Evolutionary conservation across 2,797 vertebrate genomes (phyloP), one percentile per base, ranked within the genome.

Genomic region (Poeciliopsis gracilis): DNA sequence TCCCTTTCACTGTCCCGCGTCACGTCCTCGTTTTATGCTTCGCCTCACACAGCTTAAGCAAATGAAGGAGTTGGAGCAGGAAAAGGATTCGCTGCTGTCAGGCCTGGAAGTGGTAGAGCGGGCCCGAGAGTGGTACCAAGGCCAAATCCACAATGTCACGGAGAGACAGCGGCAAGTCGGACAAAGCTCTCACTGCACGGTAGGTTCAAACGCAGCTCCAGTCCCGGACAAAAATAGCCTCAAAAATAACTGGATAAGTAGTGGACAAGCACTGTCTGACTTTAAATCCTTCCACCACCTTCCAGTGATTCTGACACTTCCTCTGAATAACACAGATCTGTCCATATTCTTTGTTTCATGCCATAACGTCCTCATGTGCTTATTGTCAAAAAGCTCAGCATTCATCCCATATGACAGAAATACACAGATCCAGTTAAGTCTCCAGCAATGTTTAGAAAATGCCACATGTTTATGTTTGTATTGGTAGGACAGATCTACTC

Each of bases 1-100:
- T 20, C 4, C 11, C 46, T 38, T 45, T 80, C 30, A 36, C 61
- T 72, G 47, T 73, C 2, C 28, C 25, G 38, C 77, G 36, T 76
- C 71, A 33, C 16, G 8, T 11, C 30, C 33, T 77, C 23, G 61
- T 74, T 53, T 55, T 74, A 25, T 73, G 74, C 79, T 76, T 77
- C 18, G 16, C 47, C 73, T 85, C 76, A 3, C 76, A 30, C 93
- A 99, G 98, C 90, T 99, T 87, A 97, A 98, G 94, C 96, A 96
- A 93, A 96, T 98, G 97, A 97, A 97, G 91, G 97, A 98, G 87
- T 92, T 98, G 94, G 97, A 98, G 91, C 97, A 97, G 91, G 97
- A 98, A 93, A 97, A 97, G 90, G 98, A 98, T 85, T 96, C 96
- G 5, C 92, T 99, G 82, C 93, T 98, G 76, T 96, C 97, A 9